Percentiles rank a stretch among this genome's conserved stretches.
Evolutionary conservation across 2,113 vertebrate species (phyloP).

Genomic region (Myiopsitta monachus): DNA sequence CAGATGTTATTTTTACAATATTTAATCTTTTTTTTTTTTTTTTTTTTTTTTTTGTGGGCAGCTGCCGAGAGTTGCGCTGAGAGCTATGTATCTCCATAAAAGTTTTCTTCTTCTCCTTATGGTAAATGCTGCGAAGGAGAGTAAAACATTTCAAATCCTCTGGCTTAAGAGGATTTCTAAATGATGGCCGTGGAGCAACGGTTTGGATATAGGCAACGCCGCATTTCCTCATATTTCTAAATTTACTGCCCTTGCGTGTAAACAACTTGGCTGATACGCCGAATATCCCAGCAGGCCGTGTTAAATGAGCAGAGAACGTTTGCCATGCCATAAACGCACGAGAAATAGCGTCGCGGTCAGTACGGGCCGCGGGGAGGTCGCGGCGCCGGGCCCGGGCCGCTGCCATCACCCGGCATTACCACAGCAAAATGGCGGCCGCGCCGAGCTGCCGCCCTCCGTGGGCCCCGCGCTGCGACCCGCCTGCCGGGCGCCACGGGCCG

Average conservation of each 20-base stretch:
- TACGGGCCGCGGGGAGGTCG: accelerated
- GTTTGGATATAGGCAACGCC: accelerated
- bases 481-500: background rate
- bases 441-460: background rate
- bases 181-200: accelerated
- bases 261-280: background rate
- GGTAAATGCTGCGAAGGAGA: background rate
- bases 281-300: accelerated
- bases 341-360: background rate
- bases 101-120: background rate
- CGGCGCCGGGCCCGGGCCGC: background rate
- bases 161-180: too few species aligned
- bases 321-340: background rate
- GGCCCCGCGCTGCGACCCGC: background rate
- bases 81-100: background rate
- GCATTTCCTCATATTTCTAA: background rate
- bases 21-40: background rate
- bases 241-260: background rate
- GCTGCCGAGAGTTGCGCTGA: accelerated
- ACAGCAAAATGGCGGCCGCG: constrained; percentile 16
- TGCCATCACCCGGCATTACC: background rate
- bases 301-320: background rate
- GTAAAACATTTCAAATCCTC: background rate
- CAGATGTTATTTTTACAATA: background rate
- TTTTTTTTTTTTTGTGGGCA: background rate